Conservation (phyloP, 2,113 vertebrate species). For the Machaerirhynchus nigripectus region DNA sequence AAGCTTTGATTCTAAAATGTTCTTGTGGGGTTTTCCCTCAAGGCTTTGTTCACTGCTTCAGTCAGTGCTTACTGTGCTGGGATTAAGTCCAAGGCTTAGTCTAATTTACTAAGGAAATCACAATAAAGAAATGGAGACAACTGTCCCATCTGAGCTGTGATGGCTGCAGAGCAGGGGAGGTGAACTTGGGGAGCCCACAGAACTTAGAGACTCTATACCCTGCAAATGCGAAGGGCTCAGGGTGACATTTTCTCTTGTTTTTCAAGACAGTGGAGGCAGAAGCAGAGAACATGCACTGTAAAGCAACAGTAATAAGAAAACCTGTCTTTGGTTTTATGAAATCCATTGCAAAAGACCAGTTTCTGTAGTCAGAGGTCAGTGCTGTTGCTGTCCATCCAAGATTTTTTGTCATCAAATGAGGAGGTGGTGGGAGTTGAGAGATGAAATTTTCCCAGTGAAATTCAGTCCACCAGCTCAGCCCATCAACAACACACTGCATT, state of each 20-base stretch:
- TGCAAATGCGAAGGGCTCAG: neutral
- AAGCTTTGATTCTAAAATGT: neutral
- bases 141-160: neutral
- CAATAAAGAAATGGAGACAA: neutral
- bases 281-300: neutral
- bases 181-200: neutral
- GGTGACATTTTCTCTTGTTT: neutral
- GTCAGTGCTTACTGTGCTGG: neutral
- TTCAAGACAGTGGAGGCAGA: neutral
- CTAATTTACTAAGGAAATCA: neutral
- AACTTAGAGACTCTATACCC: neutral
- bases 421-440: neutral
- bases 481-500: fast-evolving
- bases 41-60: neutral
- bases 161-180: neutral
- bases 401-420: neutral
- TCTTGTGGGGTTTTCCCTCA: neutral
- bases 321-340: neutral
- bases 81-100: neutral
- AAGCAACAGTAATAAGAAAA: neutral
- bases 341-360: neutral
- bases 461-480: neutral
- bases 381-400: neutral
- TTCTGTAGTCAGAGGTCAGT: neutral
- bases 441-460: neutral